Percentiles rank a stretch among this genome's conserved stretches.
phyloP scores from a whole-genome alignment of 64 coral and sea anemone species.

The Actinia equina region DNA sequence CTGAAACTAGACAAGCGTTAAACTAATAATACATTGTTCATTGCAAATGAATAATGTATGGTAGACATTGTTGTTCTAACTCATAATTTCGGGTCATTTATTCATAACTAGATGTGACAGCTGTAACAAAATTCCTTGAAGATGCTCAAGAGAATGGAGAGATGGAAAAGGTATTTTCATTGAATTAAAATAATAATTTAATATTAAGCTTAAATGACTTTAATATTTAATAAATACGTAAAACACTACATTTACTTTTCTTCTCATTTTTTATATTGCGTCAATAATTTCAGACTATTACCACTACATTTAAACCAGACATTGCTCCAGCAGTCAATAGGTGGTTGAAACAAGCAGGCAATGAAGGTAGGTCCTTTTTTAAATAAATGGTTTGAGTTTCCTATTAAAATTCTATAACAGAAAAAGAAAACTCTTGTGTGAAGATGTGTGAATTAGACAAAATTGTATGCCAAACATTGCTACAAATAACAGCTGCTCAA shows the following conservation, averaged over 20 bases:
- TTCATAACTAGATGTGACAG: background rate
- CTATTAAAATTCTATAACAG: no score
- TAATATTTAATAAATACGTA: no score
- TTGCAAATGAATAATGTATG: no score
- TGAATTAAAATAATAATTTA: no score
- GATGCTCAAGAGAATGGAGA: conserved; percentile 8
- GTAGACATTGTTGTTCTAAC: background rate
- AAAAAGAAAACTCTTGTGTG: no score
- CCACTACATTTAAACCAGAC: conserved; percentile 87
- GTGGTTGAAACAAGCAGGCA: conserved; percentile 90
- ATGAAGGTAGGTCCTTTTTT: conserved; percentile 46
- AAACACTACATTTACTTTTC: background rate
- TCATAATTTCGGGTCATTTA: background rate
- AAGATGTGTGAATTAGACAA: no score
- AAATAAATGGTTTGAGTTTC: background rate
- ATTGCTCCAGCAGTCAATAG: conserved; percentile 83
- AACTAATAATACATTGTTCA: no score
- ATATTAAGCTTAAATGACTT: no score
- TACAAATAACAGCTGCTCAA: no score
- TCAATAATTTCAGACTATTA: conserved; percentile 42
- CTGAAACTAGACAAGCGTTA: no score
- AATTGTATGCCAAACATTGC: no score
- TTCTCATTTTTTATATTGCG: background rate
- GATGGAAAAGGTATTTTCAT: background rate
- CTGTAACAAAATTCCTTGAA: conserved; percentile 4